These are phyloP conservation scores for Macrochelys suwanniensis DNA, from an alignment of 2,797 vertebrate species.

Conservation along the genomic window DNA sequence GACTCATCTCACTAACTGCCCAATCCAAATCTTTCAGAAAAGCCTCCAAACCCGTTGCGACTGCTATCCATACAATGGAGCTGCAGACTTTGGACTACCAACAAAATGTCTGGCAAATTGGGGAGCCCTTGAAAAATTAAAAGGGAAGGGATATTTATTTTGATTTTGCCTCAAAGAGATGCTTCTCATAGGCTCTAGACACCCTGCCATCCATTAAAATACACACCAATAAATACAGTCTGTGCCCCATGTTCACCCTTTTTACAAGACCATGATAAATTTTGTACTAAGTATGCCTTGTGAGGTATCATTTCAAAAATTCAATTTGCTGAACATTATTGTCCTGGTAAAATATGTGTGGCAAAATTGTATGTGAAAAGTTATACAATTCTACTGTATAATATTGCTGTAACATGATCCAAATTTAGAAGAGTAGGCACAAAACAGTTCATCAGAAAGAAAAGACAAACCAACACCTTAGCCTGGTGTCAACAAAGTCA, in stretches of 20 bases:
- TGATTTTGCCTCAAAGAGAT: background rate
- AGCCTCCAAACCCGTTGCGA: background rate
- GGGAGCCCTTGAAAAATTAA: background rate
- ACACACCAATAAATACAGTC: background rate
- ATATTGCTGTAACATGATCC: background rate
- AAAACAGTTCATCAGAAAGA: background rate
- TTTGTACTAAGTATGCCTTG: background rate
- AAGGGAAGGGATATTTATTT: background rate
- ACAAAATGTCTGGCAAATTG: background rate
- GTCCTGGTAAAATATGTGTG: background rate
- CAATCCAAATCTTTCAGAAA: background rate
- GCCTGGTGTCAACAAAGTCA: background rate
- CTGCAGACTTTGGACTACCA: background rate
- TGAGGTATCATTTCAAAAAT: background rate
- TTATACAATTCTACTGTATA: background rate
- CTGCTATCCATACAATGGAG: background rate
- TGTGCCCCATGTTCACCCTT: background rate
- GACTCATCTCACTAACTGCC: background rate
- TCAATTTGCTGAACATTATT: background rate
- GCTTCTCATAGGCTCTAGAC: fast-evolving
- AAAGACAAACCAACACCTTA: background rate
- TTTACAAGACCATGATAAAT: background rate
- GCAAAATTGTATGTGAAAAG: background rate
- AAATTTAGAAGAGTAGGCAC: background rate
- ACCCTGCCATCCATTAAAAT: background rate